A percentile compares a stretch with the other conserved stretches of the same genome.
Evolutionary conservation across 1,140 invertebrate genomes (phyloP).

Genomic region (Vollenhovia emeryi): DNA sequence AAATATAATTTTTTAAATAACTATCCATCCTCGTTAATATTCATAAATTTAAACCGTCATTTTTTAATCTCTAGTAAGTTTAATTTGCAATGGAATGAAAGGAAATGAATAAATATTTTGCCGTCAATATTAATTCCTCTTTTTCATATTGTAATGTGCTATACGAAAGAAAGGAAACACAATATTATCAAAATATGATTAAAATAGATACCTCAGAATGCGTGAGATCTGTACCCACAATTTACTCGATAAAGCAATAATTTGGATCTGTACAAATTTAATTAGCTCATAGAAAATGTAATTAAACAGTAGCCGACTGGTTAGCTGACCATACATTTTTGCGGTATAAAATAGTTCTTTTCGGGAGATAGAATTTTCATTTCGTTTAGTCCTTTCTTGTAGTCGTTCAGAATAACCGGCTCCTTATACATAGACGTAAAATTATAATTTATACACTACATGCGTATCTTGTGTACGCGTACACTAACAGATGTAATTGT

Average conservation of each 20-base stretch:
- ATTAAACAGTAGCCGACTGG: constrained; percentile 22
- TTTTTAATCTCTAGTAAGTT: background rate
- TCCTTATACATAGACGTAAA: constrained; percentile 15
- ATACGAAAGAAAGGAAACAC: background rate
- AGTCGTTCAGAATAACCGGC: background rate
- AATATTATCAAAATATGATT: background rate
- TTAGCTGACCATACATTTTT: background rate
- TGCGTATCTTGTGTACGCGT: constrained; percentile 1
- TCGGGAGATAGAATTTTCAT: constrained; percentile 3
- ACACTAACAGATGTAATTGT: constrained; percentile 48
- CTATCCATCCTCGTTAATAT: background rate
- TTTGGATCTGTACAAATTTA: constrained; percentile 29
- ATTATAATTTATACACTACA: constrained; percentile 60
- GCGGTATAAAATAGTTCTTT: constrained; percentile 62
- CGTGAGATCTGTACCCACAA: background rate
- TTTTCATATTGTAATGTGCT: background rate
- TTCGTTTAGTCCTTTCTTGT: background rate
- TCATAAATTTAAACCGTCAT: background rate
- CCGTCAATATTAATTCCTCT: background rate
- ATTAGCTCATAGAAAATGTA: constrained; percentile 60
- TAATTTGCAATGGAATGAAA: background rate
- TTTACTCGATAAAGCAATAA: background rate
- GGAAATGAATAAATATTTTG: background rate
- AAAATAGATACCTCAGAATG: constrained; percentile 45
- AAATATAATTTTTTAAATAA: background rate